phyloP scores from a whole-genome alignment of 2,113 vertebrate species.

The Phasianus colchicus region DNA sequence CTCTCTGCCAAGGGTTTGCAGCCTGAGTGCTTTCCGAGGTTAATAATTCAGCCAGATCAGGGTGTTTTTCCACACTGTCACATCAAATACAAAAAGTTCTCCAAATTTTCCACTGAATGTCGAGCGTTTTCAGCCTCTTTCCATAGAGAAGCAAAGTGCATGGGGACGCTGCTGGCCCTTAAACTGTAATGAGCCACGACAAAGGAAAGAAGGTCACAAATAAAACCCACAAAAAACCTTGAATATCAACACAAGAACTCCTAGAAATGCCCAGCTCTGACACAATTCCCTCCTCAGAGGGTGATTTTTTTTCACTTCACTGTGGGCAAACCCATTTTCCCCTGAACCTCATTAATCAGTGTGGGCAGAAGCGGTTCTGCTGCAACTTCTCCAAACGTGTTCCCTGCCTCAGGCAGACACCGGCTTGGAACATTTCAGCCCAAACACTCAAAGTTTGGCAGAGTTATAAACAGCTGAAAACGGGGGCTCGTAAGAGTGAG shows the following conservation, averaged over 20 bases:
- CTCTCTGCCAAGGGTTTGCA: neutral
- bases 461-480: neutral
- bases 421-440: neutral
- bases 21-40: fast-evolving
- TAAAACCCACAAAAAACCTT: neutral
- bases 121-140: fast-evolving
- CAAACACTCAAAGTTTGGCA: constrained; percentile 4
- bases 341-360: neutral
- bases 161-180: fast-evolving
- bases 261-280: fast-evolving
- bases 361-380: neutral
- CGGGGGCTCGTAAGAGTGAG: neutral
- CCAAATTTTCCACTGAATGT: neutral
- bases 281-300: neutral
- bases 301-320: neutral
- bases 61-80: neutral
- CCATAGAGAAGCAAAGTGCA: neutral
- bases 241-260: neutral
- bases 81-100: neutral
- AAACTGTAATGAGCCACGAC: fast-evolving
- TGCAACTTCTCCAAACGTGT: neutral
- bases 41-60: neutral
- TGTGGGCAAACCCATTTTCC: fast-evolving
- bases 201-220: neutral
- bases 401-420: neutral